Evolutionary conservation across 2,113 vertebrate genomes (phyloP), one percentile per base, ranked within the genome.

Genomic region (Cheirogaleus medius): DNA sequence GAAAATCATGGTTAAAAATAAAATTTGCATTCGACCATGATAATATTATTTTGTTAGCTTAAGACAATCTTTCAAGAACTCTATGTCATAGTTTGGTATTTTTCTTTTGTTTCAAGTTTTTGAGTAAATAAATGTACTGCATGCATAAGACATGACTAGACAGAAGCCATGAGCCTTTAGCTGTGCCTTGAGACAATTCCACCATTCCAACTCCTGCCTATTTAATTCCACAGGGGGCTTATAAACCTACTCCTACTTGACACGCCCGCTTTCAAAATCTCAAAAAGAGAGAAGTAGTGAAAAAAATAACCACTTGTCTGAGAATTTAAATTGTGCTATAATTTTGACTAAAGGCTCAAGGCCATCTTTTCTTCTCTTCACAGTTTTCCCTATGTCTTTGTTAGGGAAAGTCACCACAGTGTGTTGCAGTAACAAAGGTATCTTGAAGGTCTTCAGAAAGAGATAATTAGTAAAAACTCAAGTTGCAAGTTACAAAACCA

Each of bases 401-500:
- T 93, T 74, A 66, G 44, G 39, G 60, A 56, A 95, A 64, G 58
- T 39, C 21, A 73, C 42, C 44, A 34, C 27, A 39, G n/a, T 56
- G 44, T 58, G 56, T 37, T 11, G 63, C 0, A 0, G 42, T 63
- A 32, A 88, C 37, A 94, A 81, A 80, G 56, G 14, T 34, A 74
- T 25, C 63, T 88, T 84, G 42, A 80, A 69, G 78, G 14, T 52
- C 69, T 90, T 94, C 54, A 58, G 64, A 68, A 95, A 66, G 60
- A 63, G 17, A 56, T 54, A 83, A 94, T 94, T 52, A 87, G 15
- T 58, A 85, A 87, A 80, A 87, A 90, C n/a, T 78, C 64, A 56
- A 88, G 42, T 44, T 92, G 39, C 21, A 74, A 94, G 84, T 58
- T 92, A 73, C 39, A 87, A 92, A 96, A 63, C 29, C 60, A 87